Evolutionary conservation across 2,888 invertebrate species (phyloP).

Genomic region (Cosmia pyralina): DNA sequence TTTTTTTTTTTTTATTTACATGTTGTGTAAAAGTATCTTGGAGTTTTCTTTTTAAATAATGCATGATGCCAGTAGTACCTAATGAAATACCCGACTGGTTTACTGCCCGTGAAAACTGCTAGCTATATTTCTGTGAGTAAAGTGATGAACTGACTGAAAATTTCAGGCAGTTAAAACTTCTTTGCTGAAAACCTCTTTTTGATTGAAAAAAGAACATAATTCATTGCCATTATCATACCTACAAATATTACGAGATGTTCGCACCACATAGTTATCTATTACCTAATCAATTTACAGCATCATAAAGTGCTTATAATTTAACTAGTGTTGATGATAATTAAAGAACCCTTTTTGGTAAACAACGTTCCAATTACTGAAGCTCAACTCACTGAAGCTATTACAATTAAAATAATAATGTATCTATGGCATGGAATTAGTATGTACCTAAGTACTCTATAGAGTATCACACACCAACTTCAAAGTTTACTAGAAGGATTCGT

Average conservation of each 20-base stretch:
- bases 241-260: neutral
- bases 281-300: neutral
- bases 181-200: neutral
- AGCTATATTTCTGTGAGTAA: too few species aligned
- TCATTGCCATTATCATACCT: too few species aligned
- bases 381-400: slow-evolving; percentile 4
- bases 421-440: neutral
- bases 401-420: slow-evolving; percentile 14
- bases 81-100: slow-evolving; percentile 15
- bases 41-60: slow-evolving; percentile 17
- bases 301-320: neutral
- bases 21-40: too few species aligned
- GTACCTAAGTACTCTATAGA: neutral
- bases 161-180: neutral
- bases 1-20: too few species aligned
- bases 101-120: neutral
- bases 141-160: neutral
- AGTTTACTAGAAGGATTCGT: slow-evolving; percentile 5
- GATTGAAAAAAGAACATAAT: neutral
- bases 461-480: slow-evolving; percentile 24
- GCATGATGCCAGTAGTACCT: neutral
- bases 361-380: slow-evolving; percentile 17
- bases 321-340: slow-evolving; percentile 13
- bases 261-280: slow-evolving; percentile 9
- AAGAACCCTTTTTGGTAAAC: slow-evolving; percentile 17